Percentiles rank a stretch among this genome's conserved stretches.
These are phyloP conservation scores for Chromoteleia sp. DNA, from an alignment of 2,888 invertebrate genomes.

Conservation along the genomic window DNA sequence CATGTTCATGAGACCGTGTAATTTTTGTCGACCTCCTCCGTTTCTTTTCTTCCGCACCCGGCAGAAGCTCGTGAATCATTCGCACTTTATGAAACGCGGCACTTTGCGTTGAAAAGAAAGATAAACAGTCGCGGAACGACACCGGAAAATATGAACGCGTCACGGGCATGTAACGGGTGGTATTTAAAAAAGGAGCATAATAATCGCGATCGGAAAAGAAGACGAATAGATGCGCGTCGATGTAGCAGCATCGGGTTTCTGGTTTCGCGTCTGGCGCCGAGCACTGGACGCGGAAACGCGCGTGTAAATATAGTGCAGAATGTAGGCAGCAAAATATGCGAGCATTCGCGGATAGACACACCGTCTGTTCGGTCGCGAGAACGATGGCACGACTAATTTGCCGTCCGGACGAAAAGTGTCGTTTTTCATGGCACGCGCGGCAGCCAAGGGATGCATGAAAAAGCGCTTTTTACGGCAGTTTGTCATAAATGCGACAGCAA, in stretches of 20 bases:
- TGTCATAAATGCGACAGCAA: conserved; percentile 6
- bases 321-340: conserved; percentile 68
- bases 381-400: conserved; percentile 43
- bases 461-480: conserved; percentile 5
- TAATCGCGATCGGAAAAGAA: conserved; percentile 60
- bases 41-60: conserved; percentile 16
- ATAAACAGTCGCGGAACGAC: conserved; percentile 55
- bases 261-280: conserved; percentile 70
- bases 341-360: conserved; percentile 48
- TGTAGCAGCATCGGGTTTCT: conserved; percentile 71
- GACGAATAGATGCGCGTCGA: conserved; percentile 65
- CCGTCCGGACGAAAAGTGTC: conserved; percentile 15
- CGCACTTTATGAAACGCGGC: conserved; percentile 66
- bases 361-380: conserved; percentile 44
- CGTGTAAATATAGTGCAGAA: conserved; percentile 78
- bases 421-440: conserved; percentile 27
- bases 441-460: not conserved
- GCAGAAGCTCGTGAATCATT: conserved; percentile 56
- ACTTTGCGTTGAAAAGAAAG: conserved; percentile 64
- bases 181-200: conserved; percentile 31
- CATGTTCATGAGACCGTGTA: conserved; percentile 16
- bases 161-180: conserved; percentile 48
- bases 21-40: conserved; percentile 7
- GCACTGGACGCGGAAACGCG: conserved; percentile 77
- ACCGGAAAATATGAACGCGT: conserved; percentile 60